phyloP scores from a whole-genome alignment of 2,888 invertebrate species.

The Drosophila heteroneura region DNA sequence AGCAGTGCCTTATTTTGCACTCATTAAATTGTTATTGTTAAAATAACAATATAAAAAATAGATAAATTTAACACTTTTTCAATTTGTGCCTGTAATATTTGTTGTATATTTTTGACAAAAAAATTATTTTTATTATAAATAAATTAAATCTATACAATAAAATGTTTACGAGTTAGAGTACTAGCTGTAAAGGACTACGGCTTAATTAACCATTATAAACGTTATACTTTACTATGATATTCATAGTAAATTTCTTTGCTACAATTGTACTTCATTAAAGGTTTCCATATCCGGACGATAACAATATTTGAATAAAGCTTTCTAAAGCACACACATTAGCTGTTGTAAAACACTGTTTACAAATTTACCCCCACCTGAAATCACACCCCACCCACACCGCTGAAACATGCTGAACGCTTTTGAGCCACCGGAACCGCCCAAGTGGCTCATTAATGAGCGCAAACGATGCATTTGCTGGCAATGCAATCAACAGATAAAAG shows the following conservation, averaged over 20 bases:
- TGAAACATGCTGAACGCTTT: not conserved
- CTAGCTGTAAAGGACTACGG: too few relatives aligned
- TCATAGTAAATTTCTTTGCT: too few relatives aligned
- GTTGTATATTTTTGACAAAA: too few relatives aligned
- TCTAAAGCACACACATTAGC: not conserved
- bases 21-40: not conserved
- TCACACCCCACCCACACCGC: not conserved
- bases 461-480: conserved; percentile 71
- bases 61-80: not conserved
- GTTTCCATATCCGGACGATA: not conserved
- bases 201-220: too few relatives aligned
- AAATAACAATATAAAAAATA: not conserved
- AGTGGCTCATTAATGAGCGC: conserved; percentile 58
- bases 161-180: too few relatives aligned
- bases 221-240: too few relatives aligned
- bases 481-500: conserved; percentile 68
- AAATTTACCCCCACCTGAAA: conserved; percentile 4
- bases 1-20: not conserved
- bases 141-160: not conserved
- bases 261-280: not conserved
- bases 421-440: conserved; percentile 37
- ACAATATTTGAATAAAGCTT: not conserved
- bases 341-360: conserved; percentile 6
- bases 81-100: not conserved
- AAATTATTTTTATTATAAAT: too few relatives aligned